These are phyloP conservation scores for Caenorhabditis latens DNA, from an alignment of 1,140 invertebrate species.

Conservation along the genomic window DNA sequence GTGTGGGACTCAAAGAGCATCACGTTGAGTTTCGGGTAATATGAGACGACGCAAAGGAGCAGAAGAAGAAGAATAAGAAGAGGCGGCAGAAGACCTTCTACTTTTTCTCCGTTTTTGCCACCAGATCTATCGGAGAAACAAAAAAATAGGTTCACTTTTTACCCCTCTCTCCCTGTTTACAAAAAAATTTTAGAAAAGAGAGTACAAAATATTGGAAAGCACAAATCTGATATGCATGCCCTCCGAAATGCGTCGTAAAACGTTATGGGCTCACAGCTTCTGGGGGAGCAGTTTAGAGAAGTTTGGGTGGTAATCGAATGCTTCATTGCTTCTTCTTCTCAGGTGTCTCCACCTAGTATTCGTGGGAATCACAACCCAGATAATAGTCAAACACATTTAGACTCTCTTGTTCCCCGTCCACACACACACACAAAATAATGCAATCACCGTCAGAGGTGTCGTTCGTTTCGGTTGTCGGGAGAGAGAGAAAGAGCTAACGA, in stretches of 20 bases:
- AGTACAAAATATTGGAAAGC: too few species aligned
- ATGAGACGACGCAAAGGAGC: slow-evolving; percentile 52
- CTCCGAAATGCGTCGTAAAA: slow-evolving; percentile 12
- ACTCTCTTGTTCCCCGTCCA: slow-evolving; percentile 1
- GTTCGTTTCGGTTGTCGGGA: slow-evolving; percentile 7
- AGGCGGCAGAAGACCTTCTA: neutral
- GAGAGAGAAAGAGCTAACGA: slow-evolving; percentile 18
- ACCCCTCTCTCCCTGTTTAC: neutral
- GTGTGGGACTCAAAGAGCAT: slow-evolving; percentile 46
- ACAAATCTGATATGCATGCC: slow-evolving; percentile 28
- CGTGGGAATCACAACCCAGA: neutral
- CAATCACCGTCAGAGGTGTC: slow-evolving; percentile 7
- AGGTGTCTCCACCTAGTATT: slow-evolving; percentile 8
- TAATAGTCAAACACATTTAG: slow-evolving; percentile 48
- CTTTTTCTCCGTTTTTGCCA: slow-evolving; percentile 13
- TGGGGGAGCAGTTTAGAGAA: neutral
- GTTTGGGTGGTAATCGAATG: slow-evolving; percentile 37
- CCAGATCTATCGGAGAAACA: slow-evolving; percentile 18
- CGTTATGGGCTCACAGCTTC: slow-evolving; percentile 42
- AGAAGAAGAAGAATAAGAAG: slow-evolving; percentile 18
- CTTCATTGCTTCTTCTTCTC: neutral
- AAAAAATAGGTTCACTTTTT: slow-evolving; percentile 16
- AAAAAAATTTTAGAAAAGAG: neutral
- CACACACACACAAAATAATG: slow-evolving; percentile 32
- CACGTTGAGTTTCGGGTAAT: slow-evolving; percentile 52